These are phyloP conservation scores for Urechis unicinctus DNA, from an alignment of 2,888 invertebrate species.

Conservation along the genomic window DNA sequence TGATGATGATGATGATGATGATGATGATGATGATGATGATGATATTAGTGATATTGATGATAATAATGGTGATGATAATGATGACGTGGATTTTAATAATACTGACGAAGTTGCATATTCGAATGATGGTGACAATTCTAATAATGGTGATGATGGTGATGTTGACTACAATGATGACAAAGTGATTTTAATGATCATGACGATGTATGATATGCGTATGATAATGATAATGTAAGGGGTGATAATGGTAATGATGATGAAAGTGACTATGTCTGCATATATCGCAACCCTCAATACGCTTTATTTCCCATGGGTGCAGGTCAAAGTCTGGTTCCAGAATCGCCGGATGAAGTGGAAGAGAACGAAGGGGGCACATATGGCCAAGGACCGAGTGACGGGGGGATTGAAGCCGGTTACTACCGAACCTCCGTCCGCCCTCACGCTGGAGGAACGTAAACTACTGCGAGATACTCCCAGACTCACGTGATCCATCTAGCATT, in stretches of 20 bases:
- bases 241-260: too few relatives aligned
- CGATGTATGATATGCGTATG: too few relatives aligned
- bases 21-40: too few relatives aligned
- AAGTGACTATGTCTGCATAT: neutral
- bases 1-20: slow-evolving; percentile 14
- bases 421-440: slow-evolving; percentile 13
- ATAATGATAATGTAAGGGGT: too few relatives aligned
- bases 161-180: too few relatives aligned
- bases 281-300: too few relatives aligned
- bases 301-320: slow-evolving; percentile 31
- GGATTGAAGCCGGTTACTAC: slow-evolving; percentile 40
- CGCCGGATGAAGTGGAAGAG: slow-evolving; percentile 48
- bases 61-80: slow-evolving; percentile 1
- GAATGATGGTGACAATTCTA: slow-evolving; percentile 5
- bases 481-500: too few relatives aligned
- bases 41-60: slow-evolving; percentile 1
- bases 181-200: too few relatives aligned
- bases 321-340: slow-evolving; percentile 50
- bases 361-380: slow-evolving; percentile 43
- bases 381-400: slow-evolving; percentile 46
- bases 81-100: slow-evolving; percentile 4
- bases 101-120: too few relatives aligned
- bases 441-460: slow-evolving; percentile 10
- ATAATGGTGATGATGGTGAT: slow-evolving; percentile 2
- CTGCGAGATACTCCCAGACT: slow-evolving; percentile 21